phyloP scores from a whole-genome alignment of 2,797 vertebrate genomes.

The Perodicticus potto region DNA sequence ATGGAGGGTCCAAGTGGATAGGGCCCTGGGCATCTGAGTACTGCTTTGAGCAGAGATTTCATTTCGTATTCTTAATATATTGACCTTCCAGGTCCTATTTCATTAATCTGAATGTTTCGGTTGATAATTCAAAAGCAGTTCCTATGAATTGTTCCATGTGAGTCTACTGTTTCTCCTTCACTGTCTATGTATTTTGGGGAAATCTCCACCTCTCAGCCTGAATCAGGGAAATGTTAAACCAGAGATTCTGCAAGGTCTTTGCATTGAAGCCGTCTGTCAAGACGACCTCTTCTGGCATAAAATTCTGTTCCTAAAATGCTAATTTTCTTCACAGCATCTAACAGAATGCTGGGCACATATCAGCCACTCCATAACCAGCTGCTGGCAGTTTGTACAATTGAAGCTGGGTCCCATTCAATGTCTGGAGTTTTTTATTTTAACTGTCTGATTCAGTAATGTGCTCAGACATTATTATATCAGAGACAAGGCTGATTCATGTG shows the following conservation, averaged over 20 bases:
- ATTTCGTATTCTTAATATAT: not conserved
- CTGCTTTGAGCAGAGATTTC: not conserved
- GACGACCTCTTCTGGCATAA: constrained; percentile 28
- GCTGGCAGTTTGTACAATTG: constrained; percentile 67
- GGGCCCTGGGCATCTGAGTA: not conserved
- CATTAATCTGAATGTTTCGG: not conserved
- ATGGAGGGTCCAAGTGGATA: no score
- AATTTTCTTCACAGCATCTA: constrained; percentile 42
- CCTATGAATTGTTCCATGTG: not conserved
- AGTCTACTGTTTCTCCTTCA: not conserved
- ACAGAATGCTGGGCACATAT: constrained; percentile 20
- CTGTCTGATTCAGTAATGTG: constrained; percentile 61
- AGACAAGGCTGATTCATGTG: constrained; percentile 41
- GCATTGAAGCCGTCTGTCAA: not conserved
- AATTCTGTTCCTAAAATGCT: constrained; percentile 34
- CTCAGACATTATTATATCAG: constrained; percentile 68
- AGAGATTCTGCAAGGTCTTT: not conserved
- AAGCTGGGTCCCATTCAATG: constrained; percentile 51
- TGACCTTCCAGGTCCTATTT: not conserved
- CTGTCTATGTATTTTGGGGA: not conserved
- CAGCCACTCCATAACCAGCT: constrained; percentile 61
- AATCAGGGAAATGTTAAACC: not conserved
- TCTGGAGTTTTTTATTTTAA: constrained; percentile 68
- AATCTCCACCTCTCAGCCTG: not conserved
- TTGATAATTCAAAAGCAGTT: not conserved